Base-by-base conservation (phyloP, 2,797 vertebrate species). In the Botia almorhae region DNA sequence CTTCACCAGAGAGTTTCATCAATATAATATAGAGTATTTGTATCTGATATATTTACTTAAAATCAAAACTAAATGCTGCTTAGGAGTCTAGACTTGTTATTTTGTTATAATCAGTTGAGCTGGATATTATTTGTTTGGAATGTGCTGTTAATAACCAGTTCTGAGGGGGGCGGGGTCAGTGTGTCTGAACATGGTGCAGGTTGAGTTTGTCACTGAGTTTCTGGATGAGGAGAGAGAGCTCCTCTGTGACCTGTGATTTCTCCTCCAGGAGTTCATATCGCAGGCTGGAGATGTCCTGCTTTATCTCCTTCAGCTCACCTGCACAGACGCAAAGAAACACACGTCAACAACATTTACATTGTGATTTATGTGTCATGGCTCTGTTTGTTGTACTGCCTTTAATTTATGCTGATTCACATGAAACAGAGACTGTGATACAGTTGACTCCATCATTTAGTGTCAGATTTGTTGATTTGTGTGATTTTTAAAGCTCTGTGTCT, bases 301-400 rank as follows among this genome's bases (percentile, higher is more conserved):
- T 96, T 86, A 96, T 96, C 92, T 96, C 96, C 87, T 96, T 96
- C 69, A 96, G 83, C 90, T 96, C 96, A 87, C 96, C 96, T 96
- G 81, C 46, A 69, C 4, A 2, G 1, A 4, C 4, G 7, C 61
- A 26, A 1, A 74, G 13, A 63, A 10, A 19, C 53, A n/a, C n/a
- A 56, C 53, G 8, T 17, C 17, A 16, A 53, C 4, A 17, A 51
- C 50, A 51, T 51, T 14, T n/a, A n/a, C n/a, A n/a, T n/a, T 36
- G 36, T 36, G 4, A 29, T 29, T 29, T 29, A 29, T 29, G 4
- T 29, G 29, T 29, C 29, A 29, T 29, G 29, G 29, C 29, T 29
- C 2, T 29, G 29, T 21, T 12, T 23, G 23, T 51, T 19, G 23
- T 26, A 4, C 6, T 11, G 26, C 7, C 4, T 33, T 53, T 12